Evolutionary conservation across 1,140 invertebrate species (phyloP).

Genomic region (Eurytemora carolleeae): DNA sequence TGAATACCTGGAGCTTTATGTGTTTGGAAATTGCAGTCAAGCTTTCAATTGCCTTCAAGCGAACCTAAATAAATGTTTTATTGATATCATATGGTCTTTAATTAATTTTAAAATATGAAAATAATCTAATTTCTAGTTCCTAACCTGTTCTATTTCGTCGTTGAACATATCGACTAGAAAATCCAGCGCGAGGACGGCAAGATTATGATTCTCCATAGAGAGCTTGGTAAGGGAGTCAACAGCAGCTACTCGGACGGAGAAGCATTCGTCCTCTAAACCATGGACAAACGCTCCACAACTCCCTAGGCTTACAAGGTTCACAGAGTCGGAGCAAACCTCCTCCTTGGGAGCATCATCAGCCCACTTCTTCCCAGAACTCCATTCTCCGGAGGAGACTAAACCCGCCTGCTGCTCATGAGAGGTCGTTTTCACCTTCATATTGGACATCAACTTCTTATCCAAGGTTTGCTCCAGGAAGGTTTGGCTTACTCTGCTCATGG

Average conservation of each 20-base stretch:
- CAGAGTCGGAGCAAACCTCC: conserved; percentile 46
- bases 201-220: conserved; percentile 57
- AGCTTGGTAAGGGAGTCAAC: conserved; percentile 81
- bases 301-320: conserved; percentile 70
- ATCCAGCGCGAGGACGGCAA: conserved; percentile 69
- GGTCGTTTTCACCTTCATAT: conserved; percentile 45
- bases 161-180: conserved; percentile 99
- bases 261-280: conserved; percentile 91
- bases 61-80: conserved; percentile 37
- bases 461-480: conserved; percentile 83
- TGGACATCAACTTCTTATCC: conserved; percentile 96
- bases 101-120: neutral
- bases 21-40: conserved; percentile 65
- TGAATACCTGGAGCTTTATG: conserved; percentile 33
- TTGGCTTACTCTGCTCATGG: conserved; percentile 63
- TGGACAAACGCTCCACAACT: conserved; percentile 96
- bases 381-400: conserved; percentile 58
- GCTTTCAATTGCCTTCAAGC: conserved; percentile 77
- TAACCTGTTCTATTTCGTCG: conserved; percentile 94
- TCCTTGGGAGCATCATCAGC: conserved; percentile 68
- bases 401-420: conserved; percentile 30
- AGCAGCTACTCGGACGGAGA: conserved; percentile 81
- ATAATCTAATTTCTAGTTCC: conserved; percentile 78
- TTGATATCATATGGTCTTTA: neutral
- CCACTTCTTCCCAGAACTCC: conserved; percentile 76